Evolutionary conservation across 1,140 invertebrate genomes (phyloP), one percentile per base, ranked within the genome.

Genomic region (Zophobas morio): DNA sequence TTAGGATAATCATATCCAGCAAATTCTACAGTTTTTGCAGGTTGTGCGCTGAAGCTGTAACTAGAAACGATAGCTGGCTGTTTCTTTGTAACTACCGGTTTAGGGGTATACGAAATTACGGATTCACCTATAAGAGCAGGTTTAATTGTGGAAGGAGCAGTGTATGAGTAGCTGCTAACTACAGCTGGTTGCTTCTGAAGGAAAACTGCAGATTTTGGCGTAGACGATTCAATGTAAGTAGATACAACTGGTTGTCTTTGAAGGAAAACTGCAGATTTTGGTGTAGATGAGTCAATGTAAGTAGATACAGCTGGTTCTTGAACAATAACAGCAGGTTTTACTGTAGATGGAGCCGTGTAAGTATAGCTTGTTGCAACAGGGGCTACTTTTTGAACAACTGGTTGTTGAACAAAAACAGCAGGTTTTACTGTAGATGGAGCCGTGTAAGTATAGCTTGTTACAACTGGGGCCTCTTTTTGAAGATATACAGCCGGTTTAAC

Each of bases 1-100:
- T 86, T 87, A 0, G 86, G 84, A 71, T 88, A 88, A 37, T 84
- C 81, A 70, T 89, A 88, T 34, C 88, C 87, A 36, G 81, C 80
- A 56, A 84, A 84, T 54, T 83, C 78, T 6, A 72, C 75, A 70
- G 70, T 84, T 66, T 40, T 71, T 51, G 74, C 60, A 37, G 71
- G 36, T 60, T n/a, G 54, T 8, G 46, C 54, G 20, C 39, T 57
- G 42, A 74, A 77, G 33, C 75, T 78, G 39, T 76, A 79, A 60
- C 78, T 79, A 2, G 72, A 79, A 56, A 81, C 76, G 1, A 80
- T 76, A 63, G 80, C 78, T 6, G 80, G 79, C 51, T 76, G 49
- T 46, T 37, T 40, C n/a, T 57, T 60, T 42, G 6, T 36, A 63
- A 57, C 54, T 20, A 75, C 39, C n/a, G 73, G 73, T 63, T 47